Evolutionary conservation across 2,113 vertebrate species (phyloP).

Genomic region (Phoenicopterus ruber): DNA sequence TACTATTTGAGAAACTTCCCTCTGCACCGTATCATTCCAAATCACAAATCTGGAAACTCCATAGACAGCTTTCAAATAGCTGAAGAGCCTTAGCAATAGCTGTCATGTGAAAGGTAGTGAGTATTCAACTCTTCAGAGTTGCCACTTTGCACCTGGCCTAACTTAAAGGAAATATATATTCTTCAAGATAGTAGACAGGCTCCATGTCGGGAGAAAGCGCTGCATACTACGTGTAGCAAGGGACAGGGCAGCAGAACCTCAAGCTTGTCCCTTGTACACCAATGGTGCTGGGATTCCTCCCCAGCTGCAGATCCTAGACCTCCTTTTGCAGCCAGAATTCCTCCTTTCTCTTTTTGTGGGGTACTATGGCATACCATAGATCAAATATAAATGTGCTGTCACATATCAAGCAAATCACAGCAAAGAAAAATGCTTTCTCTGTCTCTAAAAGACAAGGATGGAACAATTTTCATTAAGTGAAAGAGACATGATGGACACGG

Average conservation of each 20-base stretch:
- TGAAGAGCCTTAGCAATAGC: neutral
- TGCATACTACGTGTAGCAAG: neutral
- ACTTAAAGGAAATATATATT: neutral
- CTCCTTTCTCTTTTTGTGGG: neutral
- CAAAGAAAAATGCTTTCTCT: neutral
- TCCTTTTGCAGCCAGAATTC: neutral
- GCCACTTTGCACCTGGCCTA: neutral
- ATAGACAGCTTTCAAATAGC: neutral
- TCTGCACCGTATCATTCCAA: neutral
- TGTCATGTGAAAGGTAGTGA: neutral
- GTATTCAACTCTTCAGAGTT: neutral
- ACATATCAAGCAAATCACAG: neutral
- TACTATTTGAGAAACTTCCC: neutral
- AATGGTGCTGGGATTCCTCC: neutral
- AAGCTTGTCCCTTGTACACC: neutral
- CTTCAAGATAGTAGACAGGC: neutral
- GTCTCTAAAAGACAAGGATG: neutral
- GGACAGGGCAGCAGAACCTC: neutral
- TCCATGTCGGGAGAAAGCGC: rapidly evolving
- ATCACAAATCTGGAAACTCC: neutral
- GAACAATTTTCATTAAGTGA: neutral
- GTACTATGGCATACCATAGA: rapidly evolving
- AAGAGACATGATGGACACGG: neutral
- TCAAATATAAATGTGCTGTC: neutral
- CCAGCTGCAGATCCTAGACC: neutral